Evolutionary conservation across 2,113 vertebrate genomes (phyloP), one percentile per base, ranked within the genome.

Genomic region (Hepsetus odoe): DNA sequence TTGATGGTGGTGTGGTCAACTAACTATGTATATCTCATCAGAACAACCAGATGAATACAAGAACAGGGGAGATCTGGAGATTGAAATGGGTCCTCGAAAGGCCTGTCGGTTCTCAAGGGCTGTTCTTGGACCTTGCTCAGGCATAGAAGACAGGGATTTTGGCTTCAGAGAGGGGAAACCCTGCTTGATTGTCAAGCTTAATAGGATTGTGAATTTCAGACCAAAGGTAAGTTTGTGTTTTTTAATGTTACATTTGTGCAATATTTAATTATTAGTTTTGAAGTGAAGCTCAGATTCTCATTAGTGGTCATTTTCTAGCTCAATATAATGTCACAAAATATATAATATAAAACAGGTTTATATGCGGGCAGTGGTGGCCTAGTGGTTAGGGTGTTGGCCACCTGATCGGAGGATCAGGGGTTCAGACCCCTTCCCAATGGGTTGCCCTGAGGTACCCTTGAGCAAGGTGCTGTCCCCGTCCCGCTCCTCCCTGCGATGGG

Each of bases 121-220:
- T 1, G 86, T 88, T 93, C 87, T 99, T 81, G 94, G 91, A 7
- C 95, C 94, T 59, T 99, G 98, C 90, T 97, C 97, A 1, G 98
- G 98, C 42, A 0, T 93, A 0, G 72, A 76, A 0, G 97, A 98
- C 67, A 81, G 80, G 0, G 33, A 74, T 0, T 99, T 89, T 0
- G 98, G 98, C 2, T 99, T 95, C 87, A 88, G n/a, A 33, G 87
- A 92, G 0, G 98, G 97, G 55, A 98, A 94, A 51, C 98, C 98
- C 0, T 99, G 98, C 56, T 0, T 99, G 40, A 88, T 99, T 0
- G 88, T 98, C 28, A 99, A 99, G 89, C 94, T 99, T 61, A 99
- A 99, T 93, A 92, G 97, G 82, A 90, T 99, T 1, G 91, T 98
- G 46, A 96, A 94, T 89, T 99, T 94, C 89, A 91, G 87, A 82